phyloP scores from a whole-genome alignment of 2,888 invertebrate species.

The Pomacea canaliculata region DNA sequence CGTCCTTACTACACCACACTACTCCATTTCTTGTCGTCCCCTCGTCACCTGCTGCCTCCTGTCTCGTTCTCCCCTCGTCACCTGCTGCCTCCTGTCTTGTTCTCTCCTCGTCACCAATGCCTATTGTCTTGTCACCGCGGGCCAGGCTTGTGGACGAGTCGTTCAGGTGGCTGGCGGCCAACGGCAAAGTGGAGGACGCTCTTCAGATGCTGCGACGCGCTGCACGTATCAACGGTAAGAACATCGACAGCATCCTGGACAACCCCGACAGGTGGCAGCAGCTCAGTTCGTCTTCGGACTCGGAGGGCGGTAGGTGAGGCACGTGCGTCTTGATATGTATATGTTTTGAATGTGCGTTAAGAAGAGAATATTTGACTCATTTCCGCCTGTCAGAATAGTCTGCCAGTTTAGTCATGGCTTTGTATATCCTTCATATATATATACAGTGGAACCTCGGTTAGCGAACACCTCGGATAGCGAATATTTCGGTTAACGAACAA shows the following conservation, averaged over 20 bases:
- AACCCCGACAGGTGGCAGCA: neutral
- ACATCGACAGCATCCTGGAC: slow-evolving; percentile 28
- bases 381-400: too few relatives aligned
- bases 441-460: too few relatives aligned
- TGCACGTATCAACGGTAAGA: slow-evolving; percentile 40
- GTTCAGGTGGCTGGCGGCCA: slow-evolving; percentile 46
- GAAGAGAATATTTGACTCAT: too few relatives aligned
- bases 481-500: too few relatives aligned
- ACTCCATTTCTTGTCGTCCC: too few relatives aligned
- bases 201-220: slow-evolving; percentile 40
- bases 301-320: neutral
- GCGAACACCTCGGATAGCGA: too few relatives aligned
- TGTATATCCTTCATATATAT: neutral
- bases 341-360: neutral
- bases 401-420: neutral
- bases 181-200: slow-evolving; percentile 37
- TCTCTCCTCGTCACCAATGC: too few relatives aligned
- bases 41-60: too few relatives aligned
- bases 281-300: neutral
- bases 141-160: slow-evolving; percentile 46
- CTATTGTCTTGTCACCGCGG: too few relatives aligned
- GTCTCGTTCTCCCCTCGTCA: too few relatives aligned
- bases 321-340: neutral
- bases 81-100: too few relatives aligned
- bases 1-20: too few relatives aligned